Base-by-base conservation (phyloP, 1,140 invertebrate genomes). In the Brachionus angularis region DNA sequence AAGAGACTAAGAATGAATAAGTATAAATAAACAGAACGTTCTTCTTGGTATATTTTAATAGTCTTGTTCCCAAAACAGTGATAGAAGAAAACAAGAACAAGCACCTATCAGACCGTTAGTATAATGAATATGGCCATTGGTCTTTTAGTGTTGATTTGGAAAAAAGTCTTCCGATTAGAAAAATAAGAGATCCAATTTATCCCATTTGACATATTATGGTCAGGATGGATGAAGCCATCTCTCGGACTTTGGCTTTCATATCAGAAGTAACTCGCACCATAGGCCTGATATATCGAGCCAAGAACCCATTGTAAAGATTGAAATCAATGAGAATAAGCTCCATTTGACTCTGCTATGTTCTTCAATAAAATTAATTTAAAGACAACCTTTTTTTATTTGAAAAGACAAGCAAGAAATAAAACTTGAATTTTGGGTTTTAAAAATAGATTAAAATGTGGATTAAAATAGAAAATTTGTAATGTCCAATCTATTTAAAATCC, bases 181-280 rank as follows among this genome's bases (percentile, higher is more conserved):
- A 92, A 0, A 85, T 50, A 0, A 92, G 74, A 1, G 91, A 88
- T 7, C 90, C 91, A 14, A 93, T 79, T 80, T 95, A 94, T 0
- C 90, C 91, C 10, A 91, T 80, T 82, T 85, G 91, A n/a, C 91
- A 86, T 61, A 90, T 84, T 39, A 93, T 83, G 14, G 87, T 86
- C 78, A 94, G 85, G 77, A 91, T 89, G 0, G 91, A 89, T 0
- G 82, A 75, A 83, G 86, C 92, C 92, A 96, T 77, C 86, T 85
- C 83, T 96, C 93, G 0, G 93, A 93, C 36, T 91, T 85, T 12
- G 80, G 82, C 55, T 87, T 82, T 7, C 91, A 87, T 53, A 93
- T 80, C 61, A 93, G 79, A 0, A 91, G 91, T n/a, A 74, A 18
- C 29, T 74, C 74, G 21, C 46, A 50, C 67, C 67, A 70, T 1